Evolutionary conservation across 2,113 vertebrate genomes (phyloP).

Genomic region (Lagenorhynchus albirostris): DNA sequence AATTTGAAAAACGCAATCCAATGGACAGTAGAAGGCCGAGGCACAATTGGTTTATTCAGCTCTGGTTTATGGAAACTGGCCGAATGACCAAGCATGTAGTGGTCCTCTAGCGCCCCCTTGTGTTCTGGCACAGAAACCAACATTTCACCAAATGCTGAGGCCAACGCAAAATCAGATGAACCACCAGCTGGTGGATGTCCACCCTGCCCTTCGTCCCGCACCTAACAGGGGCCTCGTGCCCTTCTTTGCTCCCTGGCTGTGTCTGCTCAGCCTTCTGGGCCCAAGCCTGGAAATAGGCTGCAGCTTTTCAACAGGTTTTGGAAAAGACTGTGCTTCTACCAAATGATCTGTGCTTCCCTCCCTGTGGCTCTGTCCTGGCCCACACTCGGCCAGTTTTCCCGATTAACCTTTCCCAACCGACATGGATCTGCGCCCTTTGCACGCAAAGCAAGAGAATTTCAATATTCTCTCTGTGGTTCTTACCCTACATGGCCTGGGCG

Average conservation of each 20-base stretch:
- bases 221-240: too few relatives aligned
- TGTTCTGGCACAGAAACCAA: neutral
- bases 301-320: neutral
- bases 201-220: fast-evolving
- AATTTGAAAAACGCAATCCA: neutral
- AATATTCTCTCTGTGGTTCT: neutral
- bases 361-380: neutral
- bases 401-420: neutral
- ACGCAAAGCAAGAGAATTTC: neutral
- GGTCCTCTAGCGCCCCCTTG: conserved; percentile 38
- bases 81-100: neutral
- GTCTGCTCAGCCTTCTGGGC: neutral
- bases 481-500: fast-evolving
- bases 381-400: neutral
- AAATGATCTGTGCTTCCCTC: neutral
- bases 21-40: neutral
- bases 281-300: neutral
- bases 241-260: neutral
- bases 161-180: fast-evolving
- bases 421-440: neutral
- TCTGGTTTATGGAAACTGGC: neutral
- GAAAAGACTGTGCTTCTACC: neutral
- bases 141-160: neutral
- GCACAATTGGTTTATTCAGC: neutral
- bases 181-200: fast-evolving